Evolutionary conservation across 2,113 vertebrate species (phyloP), one percentile per base, ranked within the genome.

Genomic region (Collichthys lucidus): DNA sequence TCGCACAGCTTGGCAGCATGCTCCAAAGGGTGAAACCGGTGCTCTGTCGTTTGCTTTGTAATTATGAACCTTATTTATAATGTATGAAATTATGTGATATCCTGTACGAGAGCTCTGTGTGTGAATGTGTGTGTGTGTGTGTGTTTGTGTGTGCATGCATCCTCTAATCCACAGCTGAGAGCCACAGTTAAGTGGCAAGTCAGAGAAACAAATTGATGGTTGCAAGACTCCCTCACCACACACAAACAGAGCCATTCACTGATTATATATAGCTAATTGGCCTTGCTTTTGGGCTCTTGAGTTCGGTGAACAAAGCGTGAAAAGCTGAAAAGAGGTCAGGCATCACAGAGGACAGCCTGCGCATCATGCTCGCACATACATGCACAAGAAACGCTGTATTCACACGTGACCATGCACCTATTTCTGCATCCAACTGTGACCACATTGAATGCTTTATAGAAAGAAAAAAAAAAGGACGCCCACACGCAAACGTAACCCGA

Each of bases 251-350:
- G 57, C 61, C 57, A 46, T 50, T 72, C 77, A 66, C 70, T 79
- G 74, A 87, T 82, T 85, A 85, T 80, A 84, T 83, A 84, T 74
- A 83, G 83, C 79, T 86, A 83, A 88, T 86, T 88, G 79, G 81
- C 74, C 62, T 86, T 64, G 70, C 77, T 84, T 47, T 76, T 19
- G 50, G 77, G n/a, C 60, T 77, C 56, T 73, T 44, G 50, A 86
- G 80, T 86, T 81, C 77, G 86, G 64, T 87, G 72, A 83, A 78
- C 69, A 87, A 86, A 82, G 44, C 44, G 44, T 46, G 61, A 26
- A 26, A 26, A 26, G 50, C 65, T 76, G 50, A 31, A 55, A 79
- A 61, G 60, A 82, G 26, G 52, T 62, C 57, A 60, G 77, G 70
- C 73, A 76, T 5, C 17, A 31, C 17, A 31, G 59, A 84, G 42